Base-by-base conservation (phyloP, 2,113 vertebrate species). In the Asarcornis scutulata region DNA sequence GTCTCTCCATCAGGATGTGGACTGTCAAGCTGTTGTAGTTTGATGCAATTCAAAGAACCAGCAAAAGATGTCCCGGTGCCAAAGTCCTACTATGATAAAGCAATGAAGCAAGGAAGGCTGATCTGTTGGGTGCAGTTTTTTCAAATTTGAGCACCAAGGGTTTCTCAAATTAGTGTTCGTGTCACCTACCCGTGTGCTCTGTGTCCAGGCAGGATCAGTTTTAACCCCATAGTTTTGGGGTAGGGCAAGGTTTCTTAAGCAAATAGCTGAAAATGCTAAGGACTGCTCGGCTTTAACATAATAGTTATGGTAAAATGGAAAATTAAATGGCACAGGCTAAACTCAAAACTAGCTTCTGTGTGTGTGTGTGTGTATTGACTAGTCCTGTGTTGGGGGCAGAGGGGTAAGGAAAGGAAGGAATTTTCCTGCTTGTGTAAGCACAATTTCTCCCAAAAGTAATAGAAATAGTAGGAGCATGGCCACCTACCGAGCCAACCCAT, bases 81-180 rank as follows among this genome's bases (percentile, higher is more conserved):
- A 77, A 72, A 85, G 38, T 85, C 42, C 36, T 46, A n/a, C 80
- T 86, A 78, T 55, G 34, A 81, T 82, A 62, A 78, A 58, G 27
- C 34, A 82, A 46, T 68, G 40, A 55, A 62, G 66, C 52, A 64
- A 75, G 56, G 53, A 83, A 68, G 66, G 76, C 36, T 86, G 60
- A 46, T 93, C 75, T 44, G n/a, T 91, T 93, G 72, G 71, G 56
- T 74, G 16, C 69, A 88, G 59, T 63, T 81, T 67, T 87, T 88
- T 95, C 44, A 81, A 60, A 40, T 92, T 76, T 74, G 26, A 68
- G 68, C 68, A 83, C 68, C 1, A 2, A 32, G 67, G 77, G 17
- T 59, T 95, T 95, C 93, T 88, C 93, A 95, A 96, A 91, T 92
- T 71, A 94, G 53, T 36, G 64, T 94, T 88, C 59, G 78, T 74